Conservation (phyloP, 2,797 vertebrate species). For the Labeo calbasu region DNA sequence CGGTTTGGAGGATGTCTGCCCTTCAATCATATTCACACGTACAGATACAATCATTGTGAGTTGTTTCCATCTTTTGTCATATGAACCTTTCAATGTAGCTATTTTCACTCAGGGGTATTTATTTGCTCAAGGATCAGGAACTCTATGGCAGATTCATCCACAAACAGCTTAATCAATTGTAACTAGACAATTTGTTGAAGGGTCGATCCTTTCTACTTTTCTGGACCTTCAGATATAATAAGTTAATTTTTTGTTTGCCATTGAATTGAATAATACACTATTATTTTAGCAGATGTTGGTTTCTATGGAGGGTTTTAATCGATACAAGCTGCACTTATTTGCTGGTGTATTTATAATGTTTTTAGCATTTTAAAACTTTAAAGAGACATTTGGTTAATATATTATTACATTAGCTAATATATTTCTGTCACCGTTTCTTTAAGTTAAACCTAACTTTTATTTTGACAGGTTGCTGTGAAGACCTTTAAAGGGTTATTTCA, state of each 20-base stretch:
- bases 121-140: neutral
- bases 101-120: neutral
- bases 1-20: neutral
- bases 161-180: neutral
- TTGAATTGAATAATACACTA: neutral
- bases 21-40: neutral
- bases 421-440: too few species aligned
- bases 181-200: neutral
- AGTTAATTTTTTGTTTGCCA: neutral
- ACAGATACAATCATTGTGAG: neutral
- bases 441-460: too few species aligned
- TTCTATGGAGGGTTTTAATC: neutral
- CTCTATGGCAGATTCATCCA: neutral
- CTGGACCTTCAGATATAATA: neutral
- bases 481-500: too few species aligned
- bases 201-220: neutral
- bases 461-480: too few species aligned
- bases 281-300: neutral
- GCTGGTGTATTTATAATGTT: neutral
- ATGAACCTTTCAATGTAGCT: neutral
- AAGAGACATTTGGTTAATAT: neutral
- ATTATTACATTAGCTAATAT: too few species aligned
- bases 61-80: slow-evolving; percentile 12
- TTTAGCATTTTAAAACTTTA: neutral
- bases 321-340: neutral